These are phyloP conservation scores for Epinephelus moara DNA, from an alignment of 2,113 vertebrate species.

Conservation along the genomic window DNA sequence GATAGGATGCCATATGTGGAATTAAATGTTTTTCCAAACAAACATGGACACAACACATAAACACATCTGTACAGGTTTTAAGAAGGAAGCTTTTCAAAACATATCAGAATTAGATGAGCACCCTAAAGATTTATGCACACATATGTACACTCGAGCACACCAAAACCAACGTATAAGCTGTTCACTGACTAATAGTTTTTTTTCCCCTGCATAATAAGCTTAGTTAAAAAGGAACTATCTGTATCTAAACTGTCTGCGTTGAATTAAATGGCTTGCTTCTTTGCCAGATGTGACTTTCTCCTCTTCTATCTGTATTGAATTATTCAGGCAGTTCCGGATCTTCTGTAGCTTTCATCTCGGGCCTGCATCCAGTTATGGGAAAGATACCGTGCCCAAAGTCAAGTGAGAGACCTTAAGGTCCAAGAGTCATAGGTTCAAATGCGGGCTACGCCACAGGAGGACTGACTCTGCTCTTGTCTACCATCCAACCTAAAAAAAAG, in stretches of 20 bases:
- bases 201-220: conserved; percentile 57
- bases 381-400: conserved; percentile 68
- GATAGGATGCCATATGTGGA: conserved; percentile 30
- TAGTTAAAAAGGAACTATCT: conserved; percentile 65
- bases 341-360: conserved; percentile 79
- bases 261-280: conserved; percentile 78
- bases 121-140: not conserved
- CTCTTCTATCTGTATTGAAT: conserved; percentile 81
- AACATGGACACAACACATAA: conserved; percentile 21
- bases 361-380: conserved; percentile 76
- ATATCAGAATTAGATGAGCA: conserved; percentile 3
- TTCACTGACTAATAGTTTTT: conserved; percentile 34
- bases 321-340: conserved; percentile 82
- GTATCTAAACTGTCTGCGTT: conserved; percentile 72
- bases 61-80: conserved; percentile 31
- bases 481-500: conserved; percentile 26
- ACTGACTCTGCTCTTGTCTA: conserved; percentile 25
- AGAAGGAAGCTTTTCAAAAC: conserved; percentile 20
- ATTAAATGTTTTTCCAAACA: conserved; percentile 8
- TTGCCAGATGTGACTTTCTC: conserved; percentile 83
- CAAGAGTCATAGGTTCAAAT: conserved; percentile 74
- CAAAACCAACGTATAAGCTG: conserved; percentile 35
- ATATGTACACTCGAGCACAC: not conserved
- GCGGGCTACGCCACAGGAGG: conserved; percentile 55
- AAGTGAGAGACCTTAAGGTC: conserved; percentile 68